A percentile compares a stretch with the other conserved stretches of the same genome.
Conservation (phyloP, 2,797 vertebrate species). For the Paguma larvata region DNA sequence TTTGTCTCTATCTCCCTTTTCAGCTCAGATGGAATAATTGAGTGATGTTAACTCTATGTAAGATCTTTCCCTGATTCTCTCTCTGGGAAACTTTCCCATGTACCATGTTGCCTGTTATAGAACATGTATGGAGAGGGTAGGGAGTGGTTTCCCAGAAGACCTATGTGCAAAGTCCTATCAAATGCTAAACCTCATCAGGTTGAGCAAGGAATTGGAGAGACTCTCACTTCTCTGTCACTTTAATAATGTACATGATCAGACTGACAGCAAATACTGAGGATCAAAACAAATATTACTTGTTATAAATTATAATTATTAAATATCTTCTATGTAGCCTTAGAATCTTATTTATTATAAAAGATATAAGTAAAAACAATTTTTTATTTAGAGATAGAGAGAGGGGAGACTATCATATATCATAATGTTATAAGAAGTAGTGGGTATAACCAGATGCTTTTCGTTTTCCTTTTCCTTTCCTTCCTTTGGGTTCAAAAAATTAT, state of each 20-base stretch:
- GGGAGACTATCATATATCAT: not conserved
- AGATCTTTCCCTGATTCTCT: not conserved
- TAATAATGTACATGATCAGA: not conserved
- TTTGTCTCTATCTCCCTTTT: not conserved
- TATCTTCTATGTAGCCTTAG: not conserved
- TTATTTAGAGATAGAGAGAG: not conserved
- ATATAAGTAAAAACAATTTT: conserved; percentile 11
- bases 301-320: not conserved
- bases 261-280: not conserved
- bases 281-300: not conserved
- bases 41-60: not conserved
- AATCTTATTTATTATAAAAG: not conserved
- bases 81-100: not conserved
- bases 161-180: not conserved
- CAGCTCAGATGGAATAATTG: not conserved
- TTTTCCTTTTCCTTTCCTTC: not conserved
- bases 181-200: not conserved
- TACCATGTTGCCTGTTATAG: not conserved
- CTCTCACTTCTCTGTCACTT: not conserved
- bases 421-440: not conserved
- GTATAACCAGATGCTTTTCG: not conserved
- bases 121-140: too few relatives aligned
- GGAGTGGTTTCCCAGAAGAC: not conserved
- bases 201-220: not conserved
- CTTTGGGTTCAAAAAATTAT: not conserved